Evolutionary conservation across 2,113 vertebrate genomes (phyloP).

Genomic region (Campylorhamphus procurvoides): DNA sequence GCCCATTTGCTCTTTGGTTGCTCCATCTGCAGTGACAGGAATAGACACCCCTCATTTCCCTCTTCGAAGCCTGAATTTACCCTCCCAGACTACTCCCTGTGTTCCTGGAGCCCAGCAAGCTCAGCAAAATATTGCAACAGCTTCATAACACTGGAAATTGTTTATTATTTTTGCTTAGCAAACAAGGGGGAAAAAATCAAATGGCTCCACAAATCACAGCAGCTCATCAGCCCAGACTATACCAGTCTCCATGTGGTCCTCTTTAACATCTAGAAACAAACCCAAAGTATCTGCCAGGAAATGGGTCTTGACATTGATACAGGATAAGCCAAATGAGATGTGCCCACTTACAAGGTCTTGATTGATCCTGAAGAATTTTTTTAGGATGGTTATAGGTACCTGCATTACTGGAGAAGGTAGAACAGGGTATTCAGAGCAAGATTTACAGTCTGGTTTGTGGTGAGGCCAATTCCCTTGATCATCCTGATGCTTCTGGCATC

Average conservation of each 20-base stretch:
- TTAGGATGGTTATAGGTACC: background rate
- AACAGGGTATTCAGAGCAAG: background rate
- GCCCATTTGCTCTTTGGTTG: background rate
- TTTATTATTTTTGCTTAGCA: background rate
- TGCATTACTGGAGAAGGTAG: background rate
- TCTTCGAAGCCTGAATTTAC: background rate
- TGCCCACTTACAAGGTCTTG: background rate
- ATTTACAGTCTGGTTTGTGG: background rate
- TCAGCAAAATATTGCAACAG: background rate
- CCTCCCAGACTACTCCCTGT: background rate
- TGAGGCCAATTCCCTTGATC: background rate
- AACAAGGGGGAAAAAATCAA: background rate
- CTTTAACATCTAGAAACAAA: background rate
- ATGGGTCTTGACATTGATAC: background rate
- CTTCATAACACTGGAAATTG: background rate
- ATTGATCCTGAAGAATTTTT: fast-evolving
- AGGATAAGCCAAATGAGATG: background rate
- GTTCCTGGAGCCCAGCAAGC: background rate
- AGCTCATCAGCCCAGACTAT: background rate
- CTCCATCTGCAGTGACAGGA: background rate
- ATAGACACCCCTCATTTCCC: background rate
- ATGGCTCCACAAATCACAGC: background rate
- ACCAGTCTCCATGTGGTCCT: background rate
- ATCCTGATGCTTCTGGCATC: background rate
- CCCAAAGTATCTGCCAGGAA: background rate